Conservation (phyloP, 2,113 vertebrate species). For the Phrynosoma blainvillii region DNA sequence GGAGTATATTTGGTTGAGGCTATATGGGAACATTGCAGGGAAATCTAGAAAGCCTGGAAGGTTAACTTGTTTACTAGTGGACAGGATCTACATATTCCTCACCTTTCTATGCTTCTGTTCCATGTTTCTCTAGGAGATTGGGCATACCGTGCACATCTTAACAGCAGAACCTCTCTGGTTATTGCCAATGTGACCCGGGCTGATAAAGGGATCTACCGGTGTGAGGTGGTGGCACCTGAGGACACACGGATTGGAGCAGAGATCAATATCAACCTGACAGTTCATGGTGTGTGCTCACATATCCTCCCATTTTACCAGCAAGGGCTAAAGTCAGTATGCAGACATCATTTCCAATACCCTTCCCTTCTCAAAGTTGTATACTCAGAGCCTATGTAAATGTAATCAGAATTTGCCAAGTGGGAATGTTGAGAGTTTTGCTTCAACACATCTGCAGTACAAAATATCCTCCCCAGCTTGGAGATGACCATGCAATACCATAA, state of each 20-base stretch:
- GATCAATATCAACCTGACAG: slow-evolving; percentile 91
- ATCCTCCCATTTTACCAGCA: too few species aligned
- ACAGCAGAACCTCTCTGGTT: slow-evolving; percentile 88
- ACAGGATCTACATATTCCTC: neutral
- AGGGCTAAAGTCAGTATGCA: too few species aligned
- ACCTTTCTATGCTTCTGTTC: neutral
- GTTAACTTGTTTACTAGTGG: neutral
- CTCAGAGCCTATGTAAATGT: too few species aligned
- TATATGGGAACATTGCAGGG: neutral
- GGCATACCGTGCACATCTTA: slow-evolving; percentile 85
- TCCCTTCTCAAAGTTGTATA: too few species aligned
- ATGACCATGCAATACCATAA: too few species aligned
- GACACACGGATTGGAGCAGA: slow-evolving; percentile 93
- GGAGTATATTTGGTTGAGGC: too few species aligned
- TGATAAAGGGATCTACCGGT: slow-evolving; percentile 93
- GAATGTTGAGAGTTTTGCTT: too few species aligned
- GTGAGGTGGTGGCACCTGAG: slow-evolving; percentile 90
- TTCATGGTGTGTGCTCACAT: slow-evolving; percentile 81
- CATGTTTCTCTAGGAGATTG: slow-evolving; percentile 82
- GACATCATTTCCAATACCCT: too few species aligned
- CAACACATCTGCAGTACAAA: too few species aligned
- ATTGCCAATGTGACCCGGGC: slow-evolving; percentile 89
- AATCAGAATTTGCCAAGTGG: too few species aligned
- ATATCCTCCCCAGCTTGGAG: too few species aligned
- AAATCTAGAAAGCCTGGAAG: neutral